Evolutionary conservation across 2,113 vertebrate genomes (phyloP), one percentile per base, ranked within the genome.

Genomic region (Saccopteryx leptura): DNA sequence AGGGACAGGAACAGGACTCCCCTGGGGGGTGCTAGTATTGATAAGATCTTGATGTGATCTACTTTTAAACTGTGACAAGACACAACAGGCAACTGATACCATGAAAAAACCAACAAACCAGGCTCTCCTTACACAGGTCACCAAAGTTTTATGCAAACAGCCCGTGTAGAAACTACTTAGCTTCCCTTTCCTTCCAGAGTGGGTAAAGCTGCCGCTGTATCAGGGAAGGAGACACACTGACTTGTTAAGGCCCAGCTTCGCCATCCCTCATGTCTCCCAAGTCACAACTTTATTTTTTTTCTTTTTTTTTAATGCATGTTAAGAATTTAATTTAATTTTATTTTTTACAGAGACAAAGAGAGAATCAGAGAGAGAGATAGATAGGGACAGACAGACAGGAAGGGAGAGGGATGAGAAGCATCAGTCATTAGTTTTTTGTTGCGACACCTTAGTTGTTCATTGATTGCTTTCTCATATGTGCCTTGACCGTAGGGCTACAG

Each of bases 1-100:
- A 92, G 18, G 39, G 71, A 60, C 13, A 92, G 18, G 39, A 31
- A 56, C 9, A 48, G 63, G 61, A 33, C 68, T 56, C 74, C 80
- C 24, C 52, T 26, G 48, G 4, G 19, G 65, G 54, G 58, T 89
- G 56, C 46, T 33, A 68, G 15, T 11, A 11, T 31, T 61, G 63
- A n/a, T 74, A 58, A 82, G 65, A 90, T 63, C 56, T 84, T 85
- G 48, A 56, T 0, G 28, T 17, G 21, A 83, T 78, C 66, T 89
- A 63, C 79, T 89, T 84, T 76, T 76, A 86, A 87, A 90, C 46
- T 71, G 54, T 68, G 21, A 93, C 7, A 87, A 94, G 81, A 96
- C 58, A 83, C 72, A 89, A 9, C 2, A 75, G 63, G 72, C 21
- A 69, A 54, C 13, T 50, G 58, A 83, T 15, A 83, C 46, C 39